A percentile compares a stretch with the other conserved stretches of the same genome.
Evolutionary conservation across 2,113 vertebrate genomes (phyloP).

Genomic region (Dasyornis broadbenti): DNA sequence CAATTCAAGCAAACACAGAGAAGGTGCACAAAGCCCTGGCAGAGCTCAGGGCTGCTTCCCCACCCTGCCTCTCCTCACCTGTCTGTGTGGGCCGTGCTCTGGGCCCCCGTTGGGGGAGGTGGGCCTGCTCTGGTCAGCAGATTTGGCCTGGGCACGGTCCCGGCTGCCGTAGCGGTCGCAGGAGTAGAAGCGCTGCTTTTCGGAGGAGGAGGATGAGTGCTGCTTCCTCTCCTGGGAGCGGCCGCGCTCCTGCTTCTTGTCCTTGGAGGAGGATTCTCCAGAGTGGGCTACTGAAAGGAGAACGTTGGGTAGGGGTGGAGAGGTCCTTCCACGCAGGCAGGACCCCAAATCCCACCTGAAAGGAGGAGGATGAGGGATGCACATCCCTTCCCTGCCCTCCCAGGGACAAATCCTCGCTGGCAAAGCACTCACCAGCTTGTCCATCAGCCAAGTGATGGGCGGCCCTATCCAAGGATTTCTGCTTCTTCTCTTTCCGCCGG

Average conservation of each 20-base stretch:
- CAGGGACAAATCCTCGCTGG: neutral
- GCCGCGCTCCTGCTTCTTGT: slow-evolving; percentile 81
- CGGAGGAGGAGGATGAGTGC: slow-evolving; percentile 84
- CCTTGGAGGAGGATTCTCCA: slow-evolving; percentile 65
- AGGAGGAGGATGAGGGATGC: neutral
- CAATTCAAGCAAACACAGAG: accelerated
- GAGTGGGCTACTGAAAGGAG: neutral
- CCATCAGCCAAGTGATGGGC: slow-evolving; percentile 67
- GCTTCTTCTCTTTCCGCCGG: slow-evolving; percentile 86
- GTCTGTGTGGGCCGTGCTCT: slow-evolving; percentile 80
- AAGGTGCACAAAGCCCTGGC: neutral
- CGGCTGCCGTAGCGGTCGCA: slow-evolving; percentile 91
- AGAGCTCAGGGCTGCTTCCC: neutral
- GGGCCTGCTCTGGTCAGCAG: slow-evolving; percentile 82
- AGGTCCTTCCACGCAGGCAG: neutral
- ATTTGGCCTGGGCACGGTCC: slow-evolving; percentile 82
- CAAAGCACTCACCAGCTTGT: slow-evolving; percentile 70
- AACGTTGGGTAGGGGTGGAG: neutral
- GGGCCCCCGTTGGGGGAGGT: slow-evolving; percentile 80
- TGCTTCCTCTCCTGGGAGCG: slow-evolving; percentile 92
- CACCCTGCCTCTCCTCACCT: slow-evolving; percentile 75
- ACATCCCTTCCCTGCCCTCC: neutral
- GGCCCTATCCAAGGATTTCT: slow-evolving; percentile 85
- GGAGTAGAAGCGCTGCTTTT: slow-evolving; percentile 96
- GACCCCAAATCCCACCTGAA: neutral